Evolutionary conservation across 2,888 invertebrate species (phyloP).

Genomic region (Parnassius mnemosyne): DNA sequence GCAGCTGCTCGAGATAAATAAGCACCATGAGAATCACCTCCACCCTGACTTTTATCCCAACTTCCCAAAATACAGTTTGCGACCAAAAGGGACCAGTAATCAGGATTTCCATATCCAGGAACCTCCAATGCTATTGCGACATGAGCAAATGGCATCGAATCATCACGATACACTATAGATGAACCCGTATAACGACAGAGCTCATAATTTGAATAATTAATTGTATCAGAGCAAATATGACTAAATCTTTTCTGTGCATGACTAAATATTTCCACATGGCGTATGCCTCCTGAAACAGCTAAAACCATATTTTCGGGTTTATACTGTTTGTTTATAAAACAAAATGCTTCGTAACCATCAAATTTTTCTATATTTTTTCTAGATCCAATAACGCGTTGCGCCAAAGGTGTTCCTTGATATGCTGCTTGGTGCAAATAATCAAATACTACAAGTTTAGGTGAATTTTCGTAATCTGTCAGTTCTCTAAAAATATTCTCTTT

Average conservation of each 20-base stretch:
- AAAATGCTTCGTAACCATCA: slow-evolving; percentile 55
- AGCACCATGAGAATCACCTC: slow-evolving; percentile 46
- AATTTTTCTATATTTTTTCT: slow-evolving; percentile 81
- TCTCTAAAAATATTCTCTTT: slow-evolving; percentile 51
- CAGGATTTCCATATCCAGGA: slow-evolving; percentile 53
- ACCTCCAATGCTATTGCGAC: slow-evolving; percentile 70
- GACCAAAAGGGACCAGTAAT: slow-evolving; percentile 53
- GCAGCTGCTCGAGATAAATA: slow-evolving; percentile 50
- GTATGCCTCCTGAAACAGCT: slow-evolving; percentile 85
- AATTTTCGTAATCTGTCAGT: slow-evolving; percentile 51
- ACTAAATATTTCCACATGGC: slow-evolving; percentile 82
- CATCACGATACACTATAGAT: slow-evolving; percentile 54
- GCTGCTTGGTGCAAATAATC: slow-evolving; percentile 74
- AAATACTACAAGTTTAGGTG: slow-evolving; percentile 57
- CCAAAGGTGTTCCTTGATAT: slow-evolving; percentile 71
- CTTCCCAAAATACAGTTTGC: slow-evolving; percentile 59
- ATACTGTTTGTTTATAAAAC: slow-evolving; percentile 48
- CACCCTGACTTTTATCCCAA: slow-evolving; percentile 61
- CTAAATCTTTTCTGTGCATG: slow-evolving; percentile 78
- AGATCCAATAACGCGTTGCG: slow-evolving; percentile 80
- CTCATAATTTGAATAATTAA: slow-evolving; percentile 32
- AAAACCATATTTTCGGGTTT: slow-evolving; percentile 83
- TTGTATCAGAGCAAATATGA: slow-evolving; percentile 48
- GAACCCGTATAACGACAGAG: slow-evolving; percentile 44
- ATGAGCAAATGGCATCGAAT: slow-evolving; percentile 64